Evolutionary conservation across 1,140 invertebrate species (phyloP), one percentile per base, ranked within the genome.

Genomic region (Hermetia illucens): DNA sequence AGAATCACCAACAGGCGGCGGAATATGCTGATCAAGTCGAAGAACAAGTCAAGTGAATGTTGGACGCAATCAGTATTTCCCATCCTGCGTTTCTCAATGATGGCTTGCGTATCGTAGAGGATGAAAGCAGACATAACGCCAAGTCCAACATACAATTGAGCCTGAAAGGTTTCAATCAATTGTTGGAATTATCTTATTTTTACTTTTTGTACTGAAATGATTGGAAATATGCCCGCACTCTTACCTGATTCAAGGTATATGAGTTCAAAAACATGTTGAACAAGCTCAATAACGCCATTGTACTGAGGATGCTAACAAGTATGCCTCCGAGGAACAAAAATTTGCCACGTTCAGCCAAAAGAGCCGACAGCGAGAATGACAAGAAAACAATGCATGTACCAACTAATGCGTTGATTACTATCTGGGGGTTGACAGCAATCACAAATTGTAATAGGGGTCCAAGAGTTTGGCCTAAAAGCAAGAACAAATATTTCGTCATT

Each of bases 21-120:
- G 77, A 96, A 94, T 53, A 96, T 75, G 48, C 81, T 76, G 55
- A 94, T 71, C 47, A 95, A 85, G 56, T 96, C 91, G 52, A 94
- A 76, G 66, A 96, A 95, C 15, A 96, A 66, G 55, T 90, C 82
- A 40, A 94, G 64, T 8, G 86, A 79, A 62, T 95, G 89, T 57
- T 76, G 73, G 36, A 97, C 80, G 56, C 88, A 95, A 63, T 97
- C 93, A 53, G 79, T 86, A 64, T 80, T 92, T 33, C 92, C 92
- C 53, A 74, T 71, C 37, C 85, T 73, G 46, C 79, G 73, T 60
- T 95, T 96, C 57, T 95, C 90, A 44, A 95, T 81, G 44, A 98
- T 97, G 35, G 90, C 64, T 63, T 96, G 92, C 8, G 93, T 98
- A 55, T 98, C 93, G 52, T 87, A 97, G 20, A 97, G 68, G 17